A percentile compares a stretch with the other conserved stretches of the same genome.
phyloP scores from a whole-genome alignment of 2,113 vertebrate genomes.

The Ancistrus triradiatus region DNA sequence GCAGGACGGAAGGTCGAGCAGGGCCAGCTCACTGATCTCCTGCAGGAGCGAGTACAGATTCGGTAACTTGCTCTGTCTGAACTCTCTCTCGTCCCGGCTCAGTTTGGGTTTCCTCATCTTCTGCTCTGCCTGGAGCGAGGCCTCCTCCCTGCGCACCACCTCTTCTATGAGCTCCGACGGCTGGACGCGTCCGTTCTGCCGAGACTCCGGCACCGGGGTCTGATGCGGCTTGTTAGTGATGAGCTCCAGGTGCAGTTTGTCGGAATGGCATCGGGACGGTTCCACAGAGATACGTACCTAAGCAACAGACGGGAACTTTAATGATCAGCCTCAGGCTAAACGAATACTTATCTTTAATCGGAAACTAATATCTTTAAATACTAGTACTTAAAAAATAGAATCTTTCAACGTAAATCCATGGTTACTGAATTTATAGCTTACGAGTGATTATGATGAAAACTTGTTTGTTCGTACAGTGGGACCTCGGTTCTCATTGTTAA shows the following conservation, averaged over 20 bases:
- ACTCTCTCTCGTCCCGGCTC: slow-evolving; percentile 74
- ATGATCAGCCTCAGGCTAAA: too few relatives aligned
- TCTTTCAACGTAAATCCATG: too few relatives aligned
- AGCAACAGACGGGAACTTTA: neutral
- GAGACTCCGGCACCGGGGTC: neutral
- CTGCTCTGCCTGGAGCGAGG: slow-evolving; percentile 66
- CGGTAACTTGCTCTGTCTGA: slow-evolving; percentile 75
- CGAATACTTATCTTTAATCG: too few relatives aligned
- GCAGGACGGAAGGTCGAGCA: slow-evolving; percentile 64
- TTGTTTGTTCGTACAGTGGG: too few relatives aligned
- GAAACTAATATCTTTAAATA: too few relatives aligned
- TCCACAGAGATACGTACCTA: slow-evolving; percentile 83
- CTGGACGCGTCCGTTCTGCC: slow-evolving; percentile 41
- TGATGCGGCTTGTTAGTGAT: slow-evolving; percentile 66
- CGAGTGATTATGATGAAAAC: too few relatives aligned
- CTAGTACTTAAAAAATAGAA: too few relatives aligned
- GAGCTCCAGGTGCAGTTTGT: slow-evolving; percentile 77
- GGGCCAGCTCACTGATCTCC: slow-evolving; percentile 84
- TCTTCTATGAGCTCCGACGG: slow-evolving; percentile 77
- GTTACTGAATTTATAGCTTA: too few relatives aligned
- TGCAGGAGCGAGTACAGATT: slow-evolving; percentile 86
- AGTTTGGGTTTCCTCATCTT: slow-evolving; percentile 45
- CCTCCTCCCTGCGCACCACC: slow-evolving; percentile 78
- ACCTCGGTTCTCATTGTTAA: too few relatives aligned
- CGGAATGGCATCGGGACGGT: slow-evolving; percentile 72